Evolutionary conservation across 1,140 invertebrate species (phyloP).

Genomic region (Drosophila murphyi): DNA sequence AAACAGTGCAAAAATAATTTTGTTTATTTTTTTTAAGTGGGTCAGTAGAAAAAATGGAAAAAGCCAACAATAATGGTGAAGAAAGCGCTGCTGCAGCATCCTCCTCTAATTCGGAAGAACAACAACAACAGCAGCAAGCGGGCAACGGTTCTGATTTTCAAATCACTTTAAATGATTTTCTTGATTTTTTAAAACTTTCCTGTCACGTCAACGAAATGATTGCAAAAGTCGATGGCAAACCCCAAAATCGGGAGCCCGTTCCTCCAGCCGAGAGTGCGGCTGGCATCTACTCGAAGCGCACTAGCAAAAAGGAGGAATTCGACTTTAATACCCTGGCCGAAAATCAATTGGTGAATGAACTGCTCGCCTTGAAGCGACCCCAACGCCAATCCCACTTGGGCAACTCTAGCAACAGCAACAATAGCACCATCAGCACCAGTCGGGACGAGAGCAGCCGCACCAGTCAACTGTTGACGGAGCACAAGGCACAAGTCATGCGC

Average conservation of each 20-base stretch:
- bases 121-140: conserved; percentile 43
- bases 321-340: conserved; percentile 71
- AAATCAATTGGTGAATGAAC: conserved; percentile 68
- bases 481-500: conserved; percentile 27
- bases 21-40: conserved; percentile 31
- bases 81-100: conserved; percentile 44
- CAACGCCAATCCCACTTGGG: conserved; percentile 9
- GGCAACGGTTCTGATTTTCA: conserved; percentile 60
- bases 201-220: conserved; percentile 84
- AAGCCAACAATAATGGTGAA: conserved; percentile 49
- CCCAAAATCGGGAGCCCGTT: conserved; percentile 59
- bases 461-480: conserved; percentile 31
- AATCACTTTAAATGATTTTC: conserved; percentile 82
- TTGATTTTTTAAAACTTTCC: conserved; percentile 83
- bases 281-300: conserved; percentile 40
- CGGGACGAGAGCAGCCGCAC: conserved; percentile 34
- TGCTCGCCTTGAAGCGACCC: conserved; percentile 48
- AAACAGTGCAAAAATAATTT: conserved; percentile 37
- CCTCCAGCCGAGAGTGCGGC: conserved; percentile 55
- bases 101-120: conserved; percentile 34
- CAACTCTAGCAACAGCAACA: conserved; percentile 14
- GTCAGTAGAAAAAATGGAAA: conserved; percentile 51
- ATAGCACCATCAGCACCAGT: not conserved
- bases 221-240: conserved; percentile 63
- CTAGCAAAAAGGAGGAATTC: conserved; percentile 60